These are phyloP conservation scores for Sisyra terminalis DNA, from an alignment of 2,888 invertebrate genomes.

Conservation along the genomic window DNA sequence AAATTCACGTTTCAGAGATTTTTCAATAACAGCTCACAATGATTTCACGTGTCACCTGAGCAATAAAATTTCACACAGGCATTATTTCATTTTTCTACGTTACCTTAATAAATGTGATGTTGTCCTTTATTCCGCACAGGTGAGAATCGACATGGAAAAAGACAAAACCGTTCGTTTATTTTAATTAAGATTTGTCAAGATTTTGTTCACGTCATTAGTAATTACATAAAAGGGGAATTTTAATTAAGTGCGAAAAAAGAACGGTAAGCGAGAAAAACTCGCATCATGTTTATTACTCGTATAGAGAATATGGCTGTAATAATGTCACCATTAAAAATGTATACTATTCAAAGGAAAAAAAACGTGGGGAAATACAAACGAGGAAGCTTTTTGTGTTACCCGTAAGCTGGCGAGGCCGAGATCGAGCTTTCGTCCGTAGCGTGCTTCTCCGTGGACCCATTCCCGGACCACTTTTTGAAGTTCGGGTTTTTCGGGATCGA, in stretches of 20 bases:
- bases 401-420: slow-evolving; percentile 37
- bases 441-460: slow-evolving; percentile 62
- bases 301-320: background rate
- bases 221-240: too few relatives aligned
- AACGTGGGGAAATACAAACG: background rate
- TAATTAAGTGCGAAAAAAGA: too few relatives aligned
- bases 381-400: slow-evolving; percentile 25
- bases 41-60: too few relatives aligned
- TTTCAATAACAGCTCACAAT: slow-evolving; percentile 3
- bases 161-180: too few relatives aligned
- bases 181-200: too few relatives aligned
- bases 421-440: slow-evolving; percentile 43
- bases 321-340: background rate
- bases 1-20: background rate
- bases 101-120: slow-evolving; percentile 57
- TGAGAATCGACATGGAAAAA: too few relatives aligned
- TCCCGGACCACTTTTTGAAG: slow-evolving; percentile 62
- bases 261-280: too few relatives aligned
- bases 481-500: slow-evolving; percentile 69
- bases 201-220: too few relatives aligned
- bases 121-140: slow-evolving; percentile 30
- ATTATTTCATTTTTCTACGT: slow-evolving; percentile 17
- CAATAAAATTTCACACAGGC: too few relatives aligned
- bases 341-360: background rate
- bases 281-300: too few relatives aligned